phyloP scores from a whole-genome alignment of 2,797 vertebrate species.

The Lateolabrax maculatus region DNA sequence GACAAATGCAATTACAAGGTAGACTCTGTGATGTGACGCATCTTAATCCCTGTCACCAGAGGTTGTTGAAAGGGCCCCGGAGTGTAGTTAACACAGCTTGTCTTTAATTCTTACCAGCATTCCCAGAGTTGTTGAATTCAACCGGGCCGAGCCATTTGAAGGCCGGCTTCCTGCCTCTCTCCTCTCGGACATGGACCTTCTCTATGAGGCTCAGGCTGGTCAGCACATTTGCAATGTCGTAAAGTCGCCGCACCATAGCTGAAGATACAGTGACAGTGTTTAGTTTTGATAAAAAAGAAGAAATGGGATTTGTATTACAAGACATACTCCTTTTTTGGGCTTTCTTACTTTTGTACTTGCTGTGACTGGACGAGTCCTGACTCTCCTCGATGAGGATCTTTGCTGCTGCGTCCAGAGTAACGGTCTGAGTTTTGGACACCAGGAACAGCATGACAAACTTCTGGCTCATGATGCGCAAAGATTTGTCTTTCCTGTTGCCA shows the following conservation, averaged over 20 bases:
- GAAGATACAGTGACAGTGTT: neutral
- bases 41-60: neutral
- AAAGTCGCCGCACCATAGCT: conserved; percentile 95
- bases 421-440: conserved; percentile 92
- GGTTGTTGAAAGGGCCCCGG: too few species aligned
- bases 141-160: conserved; percentile 95
- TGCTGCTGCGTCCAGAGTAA: conserved; percentile 93
- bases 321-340: accelerated
- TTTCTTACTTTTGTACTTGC: conserved; percentile 96
- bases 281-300: neutral
- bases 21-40: neutral
- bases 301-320: neutral
- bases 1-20: neutral
- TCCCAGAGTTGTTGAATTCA: conserved; percentile 80
- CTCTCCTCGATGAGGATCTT: conserved; percentile 95
- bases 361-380: conserved; percentile 90
- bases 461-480: conserved; percentile 96
- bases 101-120: conserved; percentile 76
- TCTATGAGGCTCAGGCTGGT: conserved; percentile 93
- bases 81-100: neutral
- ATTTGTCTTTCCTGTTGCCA: conserved; percentile 96
- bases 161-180: conserved; percentile 92
- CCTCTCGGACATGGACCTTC: conserved; percentile 93
- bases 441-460: conserved; percentile 98
- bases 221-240: conserved; percentile 96